Conservation (phyloP, 2,797 vertebrate species). For the Siniperca undulata region DNA sequence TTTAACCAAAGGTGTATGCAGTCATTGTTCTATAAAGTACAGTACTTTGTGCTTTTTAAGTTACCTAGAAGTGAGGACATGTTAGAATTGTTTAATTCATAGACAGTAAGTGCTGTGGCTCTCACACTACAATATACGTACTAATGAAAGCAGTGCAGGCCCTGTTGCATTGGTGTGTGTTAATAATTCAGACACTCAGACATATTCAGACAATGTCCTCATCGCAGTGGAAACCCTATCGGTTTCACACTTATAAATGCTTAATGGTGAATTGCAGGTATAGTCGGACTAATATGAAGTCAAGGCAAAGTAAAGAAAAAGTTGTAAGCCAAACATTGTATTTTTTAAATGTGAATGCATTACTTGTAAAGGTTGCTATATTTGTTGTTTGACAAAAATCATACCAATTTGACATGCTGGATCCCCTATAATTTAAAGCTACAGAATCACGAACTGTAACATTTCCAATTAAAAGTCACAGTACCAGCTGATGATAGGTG, state of each 20-base stretch:
- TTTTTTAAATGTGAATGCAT: neutral
- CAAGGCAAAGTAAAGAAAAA: neutral
- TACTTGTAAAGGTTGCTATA: neutral
- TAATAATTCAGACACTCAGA: slow-evolving; percentile 54
- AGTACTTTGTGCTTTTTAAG: neutral
- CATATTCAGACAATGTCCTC: slow-evolving; percentile 38
- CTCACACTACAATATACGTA: neutral
- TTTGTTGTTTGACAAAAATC: neutral
- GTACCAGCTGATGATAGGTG: slow-evolving; percentile 60
- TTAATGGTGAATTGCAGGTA: slow-evolving; percentile 40
- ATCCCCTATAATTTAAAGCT: neutral
- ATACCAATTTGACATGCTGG: too few species aligned
- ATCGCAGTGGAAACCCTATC: slow-evolving; percentile 26
- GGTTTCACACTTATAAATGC: slow-evolving; percentile 41
- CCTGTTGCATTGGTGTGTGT: slow-evolving; percentile 25
- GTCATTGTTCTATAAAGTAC: neutral
- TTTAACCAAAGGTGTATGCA: neutral
- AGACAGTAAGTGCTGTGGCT: neutral
- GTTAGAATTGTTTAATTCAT: neutral
- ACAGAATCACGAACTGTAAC: neutral
- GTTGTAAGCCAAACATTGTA: neutral
- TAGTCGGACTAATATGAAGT: neutral
- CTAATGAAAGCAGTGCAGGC: slow-evolving; percentile 2
- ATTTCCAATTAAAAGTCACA: neutral
- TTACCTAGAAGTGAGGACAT: neutral